Conservation (phyloP, 2,888 invertebrate genomes). For the Aphrophora alni region DNA sequence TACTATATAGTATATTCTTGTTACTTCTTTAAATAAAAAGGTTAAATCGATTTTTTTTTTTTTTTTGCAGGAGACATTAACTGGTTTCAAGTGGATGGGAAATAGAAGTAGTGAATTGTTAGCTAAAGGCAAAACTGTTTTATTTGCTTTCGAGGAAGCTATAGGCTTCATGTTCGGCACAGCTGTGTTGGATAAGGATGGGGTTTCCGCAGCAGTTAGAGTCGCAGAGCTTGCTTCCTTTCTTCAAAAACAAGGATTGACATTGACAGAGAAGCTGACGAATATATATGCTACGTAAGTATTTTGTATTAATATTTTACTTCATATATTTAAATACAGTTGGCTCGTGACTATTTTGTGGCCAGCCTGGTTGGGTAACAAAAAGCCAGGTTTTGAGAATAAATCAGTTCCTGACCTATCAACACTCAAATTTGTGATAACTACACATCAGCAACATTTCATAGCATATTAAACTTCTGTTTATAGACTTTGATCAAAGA, state of each 20-base stretch:
- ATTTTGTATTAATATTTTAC: background rate
- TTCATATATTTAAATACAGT: too few relatives aligned
- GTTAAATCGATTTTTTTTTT: too few relatives aligned
- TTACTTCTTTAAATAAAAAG: too few relatives aligned
- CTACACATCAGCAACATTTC: too few relatives aligned
- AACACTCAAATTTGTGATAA: too few relatives aligned
- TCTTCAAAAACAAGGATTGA: constrained; percentile 66
- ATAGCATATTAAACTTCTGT: too few relatives aligned
- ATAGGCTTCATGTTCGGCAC: constrained; percentile 97
- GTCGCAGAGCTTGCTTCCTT: constrained; percentile 77
- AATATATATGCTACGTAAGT: constrained; percentile 74
- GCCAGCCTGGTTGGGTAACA: too few relatives aligned
- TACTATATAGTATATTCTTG: too few relatives aligned
- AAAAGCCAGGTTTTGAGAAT: too few relatives aligned
- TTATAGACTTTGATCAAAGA: too few relatives aligned
- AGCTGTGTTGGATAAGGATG: constrained; percentile 93
- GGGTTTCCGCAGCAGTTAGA: constrained; percentile 86
- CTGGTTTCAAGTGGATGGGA: constrained; percentile 99
- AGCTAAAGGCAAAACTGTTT: constrained; percentile 73
- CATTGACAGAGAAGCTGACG: constrained; percentile 69
- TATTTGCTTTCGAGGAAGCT: constrained; percentile 98
- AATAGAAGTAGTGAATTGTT: constrained; percentile 79
- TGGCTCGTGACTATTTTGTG: too few relatives aligned
- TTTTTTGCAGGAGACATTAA: constrained; percentile 79
- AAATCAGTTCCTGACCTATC: too few relatives aligned